Conservation (phyloP, 2,888 invertebrate species). For the Cephus nigrinus region DNA sequence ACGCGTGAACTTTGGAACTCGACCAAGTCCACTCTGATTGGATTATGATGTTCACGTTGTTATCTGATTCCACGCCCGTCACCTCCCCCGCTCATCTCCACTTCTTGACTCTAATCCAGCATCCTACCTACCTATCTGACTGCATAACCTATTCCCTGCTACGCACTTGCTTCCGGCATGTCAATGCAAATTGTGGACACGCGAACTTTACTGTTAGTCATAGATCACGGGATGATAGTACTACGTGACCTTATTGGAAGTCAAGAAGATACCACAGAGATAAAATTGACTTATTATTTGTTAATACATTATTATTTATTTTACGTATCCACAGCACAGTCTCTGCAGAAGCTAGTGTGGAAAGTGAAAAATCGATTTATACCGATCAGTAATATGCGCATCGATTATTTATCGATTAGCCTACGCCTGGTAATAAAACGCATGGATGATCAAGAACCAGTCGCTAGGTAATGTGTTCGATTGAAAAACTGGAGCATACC, state of each 20-base stretch:
- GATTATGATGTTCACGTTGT: slow-evolving; percentile 37
- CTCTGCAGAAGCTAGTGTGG: background rate
- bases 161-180: slow-evolving; percentile 31
- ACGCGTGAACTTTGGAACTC: background rate
- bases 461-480: slow-evolving; percentile 54
- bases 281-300: background rate
- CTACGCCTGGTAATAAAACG: slow-evolving; percentile 52
- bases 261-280: background rate
- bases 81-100: slow-evolving; percentile 11
- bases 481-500: slow-evolving; percentile 53
- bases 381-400: slow-evolving; percentile 36
- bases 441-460: slow-evolving; percentile 61
- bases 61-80: slow-evolving; percentile 40
- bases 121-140: background rate
- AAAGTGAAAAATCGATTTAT: background rate
- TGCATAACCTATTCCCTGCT: background rate
- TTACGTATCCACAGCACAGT: background rate
- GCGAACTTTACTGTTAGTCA: slow-evolving; percentile 1
- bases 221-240: background rate
- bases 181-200: background rate
- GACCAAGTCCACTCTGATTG: slow-evolving; percentile 14
- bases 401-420: slow-evolving; percentile 33
- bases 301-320: background rate
- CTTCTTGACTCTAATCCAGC: background rate
- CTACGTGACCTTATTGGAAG: background rate